Percentiles rank a stretch among this genome's conserved stretches.
Conservation (phyloP, 2,888 invertebrate genomes). For the Trisateles emortualis region DNA sequence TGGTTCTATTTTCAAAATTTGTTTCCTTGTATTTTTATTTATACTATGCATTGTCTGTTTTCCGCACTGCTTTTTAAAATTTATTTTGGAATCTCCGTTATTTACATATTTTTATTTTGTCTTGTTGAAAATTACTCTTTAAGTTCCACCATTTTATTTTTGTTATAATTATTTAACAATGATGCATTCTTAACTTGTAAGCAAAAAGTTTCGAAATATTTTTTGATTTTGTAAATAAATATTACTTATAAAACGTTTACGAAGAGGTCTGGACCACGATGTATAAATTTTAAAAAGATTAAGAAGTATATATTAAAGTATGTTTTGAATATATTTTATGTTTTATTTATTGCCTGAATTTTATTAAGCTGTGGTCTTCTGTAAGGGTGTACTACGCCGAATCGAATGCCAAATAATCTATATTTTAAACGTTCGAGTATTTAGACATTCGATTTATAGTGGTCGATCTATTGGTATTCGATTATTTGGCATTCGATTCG, state of each 20-base stretch:
- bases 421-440: too few species aligned
- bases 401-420: too few species aligned
- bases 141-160: constrained; percentile 34
- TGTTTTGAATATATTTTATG: constrained; percentile 22
- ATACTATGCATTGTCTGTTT: constrained; percentile 2
- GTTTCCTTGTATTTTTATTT: too few species aligned
- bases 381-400: too few species aligned
- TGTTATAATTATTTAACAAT: constrained; percentile 30
- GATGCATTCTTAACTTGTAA: constrained; percentile 34
- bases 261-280: constrained; percentile 50
- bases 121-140: constrained; percentile 35
- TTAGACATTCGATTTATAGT: too few species aligned
- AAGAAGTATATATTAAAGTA: constrained; percentile 40
- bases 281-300: constrained; percentile 34
- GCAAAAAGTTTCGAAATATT: constrained; percentile 42
- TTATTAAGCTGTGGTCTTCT: too few species aligned
- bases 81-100: constrained; percentile 37
- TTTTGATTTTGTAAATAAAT: constrained; percentile 49
- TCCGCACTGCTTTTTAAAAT: neutral
- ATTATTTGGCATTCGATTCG: too few species aligned
- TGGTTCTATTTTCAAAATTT: too few species aligned
- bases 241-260: constrained; percentile 28
- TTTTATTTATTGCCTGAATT: neutral
- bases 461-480: too few species aligned
- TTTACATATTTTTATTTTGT: constrained; percentile 24